phyloP scores from a whole-genome alignment of 2,113 vertebrate species.

The Philantomba maxwellii region DNA sequence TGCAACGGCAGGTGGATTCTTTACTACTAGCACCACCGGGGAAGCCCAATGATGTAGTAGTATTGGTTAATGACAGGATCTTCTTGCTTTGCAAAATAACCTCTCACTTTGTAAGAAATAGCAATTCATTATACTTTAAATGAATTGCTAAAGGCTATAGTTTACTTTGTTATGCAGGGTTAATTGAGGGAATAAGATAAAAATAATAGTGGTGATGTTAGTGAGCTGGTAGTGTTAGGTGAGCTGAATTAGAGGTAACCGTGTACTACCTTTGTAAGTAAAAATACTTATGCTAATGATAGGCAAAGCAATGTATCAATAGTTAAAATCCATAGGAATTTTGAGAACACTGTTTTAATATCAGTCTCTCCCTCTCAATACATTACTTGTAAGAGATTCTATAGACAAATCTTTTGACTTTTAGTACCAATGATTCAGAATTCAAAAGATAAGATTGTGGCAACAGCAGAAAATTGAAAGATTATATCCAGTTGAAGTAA shows the following conservation, averaged over 20 bases:
- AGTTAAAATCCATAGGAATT: slow-evolving; percentile 12
- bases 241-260: not conserved
- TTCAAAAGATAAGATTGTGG: not conserved
- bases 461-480: not conserved
- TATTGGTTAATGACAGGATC: not conserved
- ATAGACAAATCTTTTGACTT: not conserved
- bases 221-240: not conserved
- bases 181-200: not conserved
- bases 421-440: not conserved
- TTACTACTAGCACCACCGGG: not conserved
- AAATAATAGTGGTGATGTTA: not conserved
- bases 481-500: slow-evolving; percentile 2
- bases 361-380: not conserved
- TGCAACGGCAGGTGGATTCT: not conserved
- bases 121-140: not conserved
- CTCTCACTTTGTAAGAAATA: not conserved
- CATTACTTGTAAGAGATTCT: slow-evolving; percentile 16
- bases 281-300: not conserved
- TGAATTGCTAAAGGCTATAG: not conserved
- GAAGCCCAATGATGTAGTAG: not conserved
- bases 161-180: not conserved
- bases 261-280: not conserved
- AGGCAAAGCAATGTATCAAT: not conserved
- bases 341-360: slow-evolving; percentile 31
- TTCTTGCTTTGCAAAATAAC: not conserved